Evolutionary conservation across 2,888 invertebrate genomes (phyloP).

Genomic region (Zygaena filipendulae): DNA sequence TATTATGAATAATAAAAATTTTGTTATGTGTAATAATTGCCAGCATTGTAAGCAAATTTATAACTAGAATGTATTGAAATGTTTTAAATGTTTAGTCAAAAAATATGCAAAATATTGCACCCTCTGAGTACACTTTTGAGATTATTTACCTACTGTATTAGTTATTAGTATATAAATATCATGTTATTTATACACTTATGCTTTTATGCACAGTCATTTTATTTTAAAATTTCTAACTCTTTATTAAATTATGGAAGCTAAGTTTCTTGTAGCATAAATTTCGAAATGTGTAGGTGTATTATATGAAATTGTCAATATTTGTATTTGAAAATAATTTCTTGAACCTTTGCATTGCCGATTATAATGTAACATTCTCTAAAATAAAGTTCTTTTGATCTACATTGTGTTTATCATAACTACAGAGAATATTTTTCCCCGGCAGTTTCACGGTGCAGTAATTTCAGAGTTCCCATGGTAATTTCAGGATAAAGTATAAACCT

Average conservation of each 20-base stretch:
- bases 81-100: background rate
- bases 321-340: constrained; percentile 61
- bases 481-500: too few relatives aligned
- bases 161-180: constrained; percentile 9
- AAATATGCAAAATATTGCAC: background rate
- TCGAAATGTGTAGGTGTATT: constrained; percentile 54
- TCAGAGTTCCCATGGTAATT: too few relatives aligned
- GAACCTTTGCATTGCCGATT: constrained; percentile 67
- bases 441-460: constrained; percentile 3
- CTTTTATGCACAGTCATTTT: constrained; percentile 38
- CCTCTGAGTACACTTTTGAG: background rate
- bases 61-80: background rate
- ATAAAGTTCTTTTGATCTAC: constrained; percentile 70
- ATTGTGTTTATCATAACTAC: constrained; percentile 8
- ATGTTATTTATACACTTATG: constrained; percentile 30
- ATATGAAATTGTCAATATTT: constrained; percentile 59
- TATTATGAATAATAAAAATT: too few relatives aligned
- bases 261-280: constrained; percentile 55
- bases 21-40: too few relatives aligned
- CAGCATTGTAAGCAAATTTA: too few relatives aligned
- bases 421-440: constrained; percentile 20
- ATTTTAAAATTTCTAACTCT: constrained; percentile 35
- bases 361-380: constrained; percentile 67
- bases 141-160: constrained; percentile 16
- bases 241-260: constrained; percentile 40